phyloP scores from a whole-genome alignment of 2,888 invertebrate species.

The Beris morrisii region DNA sequence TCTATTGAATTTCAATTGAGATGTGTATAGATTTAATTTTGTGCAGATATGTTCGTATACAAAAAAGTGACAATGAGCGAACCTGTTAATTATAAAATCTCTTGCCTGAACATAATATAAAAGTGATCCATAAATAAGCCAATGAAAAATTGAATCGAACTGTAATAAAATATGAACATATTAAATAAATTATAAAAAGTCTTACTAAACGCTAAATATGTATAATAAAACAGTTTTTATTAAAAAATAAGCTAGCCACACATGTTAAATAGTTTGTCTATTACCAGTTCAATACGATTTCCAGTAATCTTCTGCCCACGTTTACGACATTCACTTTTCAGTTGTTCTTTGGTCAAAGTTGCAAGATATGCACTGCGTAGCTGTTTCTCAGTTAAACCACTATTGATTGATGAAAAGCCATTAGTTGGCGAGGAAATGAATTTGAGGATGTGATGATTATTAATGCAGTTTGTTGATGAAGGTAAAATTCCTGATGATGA shows the following conservation, averaged over 20 bases:
- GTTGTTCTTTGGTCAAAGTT: conserved; percentile 69
- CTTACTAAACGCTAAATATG: not conserved
- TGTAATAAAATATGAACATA: not conserved
- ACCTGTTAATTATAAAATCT: too few relatives aligned
- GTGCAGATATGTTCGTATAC: too few relatives aligned
- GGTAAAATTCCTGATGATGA: conserved; percentile 21
- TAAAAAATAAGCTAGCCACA: too few relatives aligned
- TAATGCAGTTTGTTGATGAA: conserved; percentile 11
- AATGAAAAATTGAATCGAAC: too few relatives aligned
- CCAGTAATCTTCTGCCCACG: conserved; percentile 69
- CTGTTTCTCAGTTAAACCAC: conserved; percentile 43
- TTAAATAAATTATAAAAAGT: conserved; percentile 4
- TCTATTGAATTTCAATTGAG: too few relatives aligned
- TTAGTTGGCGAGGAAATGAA: conserved; percentile 25
- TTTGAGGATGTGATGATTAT: conserved; percentile 15
- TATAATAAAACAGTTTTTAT: not conserved
- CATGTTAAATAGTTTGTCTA: not conserved
- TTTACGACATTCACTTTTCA: conserved; percentile 68
- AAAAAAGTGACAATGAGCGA: too few relatives aligned
- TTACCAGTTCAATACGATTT: conserved; percentile 73
- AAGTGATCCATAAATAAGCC: too few relatives aligned
- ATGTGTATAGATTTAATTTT: too few relatives aligned
- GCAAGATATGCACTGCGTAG: conserved; percentile 56
- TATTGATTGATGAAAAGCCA: not conserved
- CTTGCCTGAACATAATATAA: too few relatives aligned